phyloP scores from a whole-genome alignment of 2,113 vertebrate genomes.

The Eolophus roseicapilla region DNA sequence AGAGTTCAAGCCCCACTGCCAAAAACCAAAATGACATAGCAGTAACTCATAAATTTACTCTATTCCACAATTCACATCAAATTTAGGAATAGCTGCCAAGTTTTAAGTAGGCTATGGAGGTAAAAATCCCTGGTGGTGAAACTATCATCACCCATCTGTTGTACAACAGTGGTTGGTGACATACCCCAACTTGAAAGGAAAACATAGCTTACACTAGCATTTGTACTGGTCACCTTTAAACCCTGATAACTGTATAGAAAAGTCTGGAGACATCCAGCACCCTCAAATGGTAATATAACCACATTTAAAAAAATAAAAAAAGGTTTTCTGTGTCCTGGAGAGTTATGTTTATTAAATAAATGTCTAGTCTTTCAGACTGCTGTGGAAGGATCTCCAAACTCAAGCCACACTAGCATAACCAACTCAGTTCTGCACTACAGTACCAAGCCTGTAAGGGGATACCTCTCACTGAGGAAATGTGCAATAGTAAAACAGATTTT shows the following conservation, averaged over 20 bases:
- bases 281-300: neutral
- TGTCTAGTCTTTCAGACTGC: neutral
- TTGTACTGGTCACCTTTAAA: neutral
- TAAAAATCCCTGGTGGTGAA: neutral
- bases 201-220: neutral
- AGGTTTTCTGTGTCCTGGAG: neutral
- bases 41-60: neutral
- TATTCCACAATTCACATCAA: neutral
- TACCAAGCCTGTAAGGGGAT: neutral
- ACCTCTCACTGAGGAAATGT: neutral
- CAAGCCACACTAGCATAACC: fast-evolving
- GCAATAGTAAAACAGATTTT: neutral
- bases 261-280: neutral
- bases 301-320: neutral
- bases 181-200: neutral
- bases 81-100: neutral
- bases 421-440: neutral
- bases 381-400: neutral
- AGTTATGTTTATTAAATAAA: neutral
- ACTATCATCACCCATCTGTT: fast-evolving
- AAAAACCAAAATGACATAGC: neutral
- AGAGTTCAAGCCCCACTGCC: neutral
- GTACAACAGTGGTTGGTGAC: neutral
- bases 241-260: neutral
- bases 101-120: neutral